Evolutionary conservation across 2,888 invertebrate species (phyloP).

Genomic region (Mesorhabditis sp.): DNA sequence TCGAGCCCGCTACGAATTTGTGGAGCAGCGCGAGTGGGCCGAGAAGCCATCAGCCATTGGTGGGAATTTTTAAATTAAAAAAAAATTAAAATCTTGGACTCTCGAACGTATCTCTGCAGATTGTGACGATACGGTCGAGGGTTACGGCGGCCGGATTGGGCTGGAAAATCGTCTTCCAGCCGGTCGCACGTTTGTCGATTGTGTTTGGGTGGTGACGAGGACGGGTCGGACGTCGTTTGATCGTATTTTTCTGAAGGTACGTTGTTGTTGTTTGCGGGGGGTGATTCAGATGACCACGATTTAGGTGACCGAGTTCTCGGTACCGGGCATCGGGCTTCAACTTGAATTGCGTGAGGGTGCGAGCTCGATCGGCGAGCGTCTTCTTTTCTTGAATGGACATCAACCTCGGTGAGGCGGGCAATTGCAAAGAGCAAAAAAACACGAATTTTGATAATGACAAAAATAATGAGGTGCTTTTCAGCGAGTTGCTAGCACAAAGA

Average conservation of each 20-base stretch:
- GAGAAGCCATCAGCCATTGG: background rate
- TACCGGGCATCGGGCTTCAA: background rate
- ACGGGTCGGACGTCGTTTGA: background rate
- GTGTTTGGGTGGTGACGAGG: background rate
- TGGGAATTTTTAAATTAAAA: background rate
- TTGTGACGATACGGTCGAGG: background rate
- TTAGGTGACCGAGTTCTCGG: background rate
- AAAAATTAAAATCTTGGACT: too few species aligned
- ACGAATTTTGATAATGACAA: background rate
- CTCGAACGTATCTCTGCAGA: background rate
- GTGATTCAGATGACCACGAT: background rate
- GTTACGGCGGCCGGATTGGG: background rate
- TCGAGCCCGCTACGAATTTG: conserved; percentile 1
- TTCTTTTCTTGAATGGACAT: background rate
- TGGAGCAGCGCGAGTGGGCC: background rate
- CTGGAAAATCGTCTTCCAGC: background rate
- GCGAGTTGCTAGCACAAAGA: background rate
- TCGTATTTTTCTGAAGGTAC: background rate
- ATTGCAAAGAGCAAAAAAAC: background rate
- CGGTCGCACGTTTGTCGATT: background rate
- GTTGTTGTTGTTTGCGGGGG: too few species aligned
- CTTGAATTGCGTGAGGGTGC: background rate
- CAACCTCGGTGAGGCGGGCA: background rate
- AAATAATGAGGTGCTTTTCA: background rate
- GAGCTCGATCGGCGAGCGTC: background rate